Evolutionary conservation across 2,797 vertebrate genomes (phyloP).

Genomic region (Xerus rutilus): DNA sequence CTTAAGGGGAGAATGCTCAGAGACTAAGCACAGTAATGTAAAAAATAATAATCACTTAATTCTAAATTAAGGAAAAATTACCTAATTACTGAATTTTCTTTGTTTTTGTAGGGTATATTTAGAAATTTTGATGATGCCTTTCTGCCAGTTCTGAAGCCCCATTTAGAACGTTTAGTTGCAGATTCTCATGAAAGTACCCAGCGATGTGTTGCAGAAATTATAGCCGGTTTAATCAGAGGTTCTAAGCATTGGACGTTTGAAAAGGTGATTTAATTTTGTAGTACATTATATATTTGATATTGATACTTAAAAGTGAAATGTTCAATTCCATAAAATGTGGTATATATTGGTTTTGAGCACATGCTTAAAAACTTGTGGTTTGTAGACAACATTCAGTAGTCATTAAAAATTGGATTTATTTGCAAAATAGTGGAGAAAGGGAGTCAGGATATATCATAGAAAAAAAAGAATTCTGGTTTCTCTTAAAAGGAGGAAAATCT

Average conservation of each 20-base stretch:
- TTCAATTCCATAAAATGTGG: neutral
- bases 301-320: neutral
- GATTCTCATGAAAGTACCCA: conserved; percentile 98
- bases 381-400: neutral
- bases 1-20: neutral
- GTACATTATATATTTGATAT: neutral
- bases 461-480: neutral
- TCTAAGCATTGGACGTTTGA: conserved; percentile 97
- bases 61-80: too few relatives aligned
- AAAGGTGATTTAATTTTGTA: conserved; percentile 86
- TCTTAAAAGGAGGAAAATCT: neutral
- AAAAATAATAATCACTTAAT: neutral
- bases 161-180: conserved; percentile 94
- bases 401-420: conserved; percentile 10
- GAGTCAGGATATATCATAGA: neutral
- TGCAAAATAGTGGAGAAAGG: neutral
- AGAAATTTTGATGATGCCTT: conserved; percentile 96
- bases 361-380: neutral
- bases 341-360: neutral
- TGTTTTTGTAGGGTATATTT: conserved; percentile 93
- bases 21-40: neutral
- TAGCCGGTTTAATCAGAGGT: conserved; percentile 97
- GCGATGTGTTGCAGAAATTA: conserved; percentile 97
- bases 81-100: conserved; percentile 15
- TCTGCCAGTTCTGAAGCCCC: conserved; percentile 93